Conservation (phyloP, 1,140 invertebrate genomes). For the Megathymus violae region DNA sequence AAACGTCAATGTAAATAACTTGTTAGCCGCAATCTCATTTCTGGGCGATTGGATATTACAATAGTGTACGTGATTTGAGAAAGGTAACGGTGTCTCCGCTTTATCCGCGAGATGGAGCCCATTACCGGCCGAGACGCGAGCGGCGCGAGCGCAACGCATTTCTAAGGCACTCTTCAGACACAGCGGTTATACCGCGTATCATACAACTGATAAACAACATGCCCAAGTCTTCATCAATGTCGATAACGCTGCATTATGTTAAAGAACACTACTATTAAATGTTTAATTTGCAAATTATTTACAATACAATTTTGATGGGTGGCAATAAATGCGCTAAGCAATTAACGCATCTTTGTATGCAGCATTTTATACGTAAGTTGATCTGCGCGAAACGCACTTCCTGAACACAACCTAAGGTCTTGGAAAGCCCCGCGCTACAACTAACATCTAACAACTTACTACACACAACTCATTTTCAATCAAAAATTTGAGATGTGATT, state of each 20-base stretch:
- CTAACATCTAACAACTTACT: constrained; percentile 1
- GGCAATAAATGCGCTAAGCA: too few relatives aligned
- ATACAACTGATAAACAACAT: neutral
- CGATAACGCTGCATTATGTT: too few relatives aligned
- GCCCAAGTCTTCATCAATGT: too few relatives aligned
- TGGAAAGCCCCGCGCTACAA: neutral
- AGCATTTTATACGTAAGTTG: neutral
- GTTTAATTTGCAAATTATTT: too few relatives aligned
- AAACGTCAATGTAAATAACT: constrained; percentile 84
- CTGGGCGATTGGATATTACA: constrained; percentile 82
- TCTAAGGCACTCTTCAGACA: neutral
- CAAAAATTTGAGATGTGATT: constrained; percentile 1
- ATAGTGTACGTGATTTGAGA: constrained; percentile 83
- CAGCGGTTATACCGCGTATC: neutral
- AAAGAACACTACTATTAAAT: too few relatives aligned
- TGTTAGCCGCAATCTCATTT: constrained; percentile 84
- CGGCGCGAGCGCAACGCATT: constrained; percentile 49
- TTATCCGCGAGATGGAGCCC: constrained; percentile 78
- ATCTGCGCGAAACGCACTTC: neutral
- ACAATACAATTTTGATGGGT: too few relatives aligned
- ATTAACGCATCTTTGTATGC: neutral
- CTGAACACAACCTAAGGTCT: neutral
- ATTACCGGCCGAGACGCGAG: constrained; percentile 55
- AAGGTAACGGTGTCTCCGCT: constrained; percentile 79
- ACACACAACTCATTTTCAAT: constrained; percentile 6